These are phyloP conservation scores for Phyllostomus hastatus DNA, from an alignment of 2,113 vertebrate genomes.

Conservation along the genomic window DNA sequence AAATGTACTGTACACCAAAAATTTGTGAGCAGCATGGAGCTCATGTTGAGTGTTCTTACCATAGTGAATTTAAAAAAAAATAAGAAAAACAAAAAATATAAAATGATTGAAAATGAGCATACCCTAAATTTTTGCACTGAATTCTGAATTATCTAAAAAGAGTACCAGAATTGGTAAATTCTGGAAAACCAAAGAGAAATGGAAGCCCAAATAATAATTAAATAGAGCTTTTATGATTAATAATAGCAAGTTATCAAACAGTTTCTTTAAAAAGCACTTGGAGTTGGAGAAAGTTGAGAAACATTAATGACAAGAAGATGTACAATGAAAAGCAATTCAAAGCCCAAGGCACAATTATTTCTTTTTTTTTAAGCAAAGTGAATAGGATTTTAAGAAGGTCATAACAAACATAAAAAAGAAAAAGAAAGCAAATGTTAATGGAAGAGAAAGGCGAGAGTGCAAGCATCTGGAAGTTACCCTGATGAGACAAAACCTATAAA, in stretches of 20 bases:
- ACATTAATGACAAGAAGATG: neutral
- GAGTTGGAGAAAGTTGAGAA: neutral
- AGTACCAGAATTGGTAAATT: neutral
- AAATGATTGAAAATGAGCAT: neutral
- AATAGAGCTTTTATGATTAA: neutral
- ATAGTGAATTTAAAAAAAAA: neutral
- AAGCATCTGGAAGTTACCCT: neutral
- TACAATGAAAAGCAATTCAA: conserved; percentile 22
- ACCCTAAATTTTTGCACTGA: neutral
- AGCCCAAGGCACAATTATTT: neutral
- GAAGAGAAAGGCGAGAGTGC: neutral
- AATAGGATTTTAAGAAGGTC: conserved; percentile 11
- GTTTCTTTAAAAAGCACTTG: neutral
- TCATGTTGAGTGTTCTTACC: neutral
- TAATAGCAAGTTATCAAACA: neutral
- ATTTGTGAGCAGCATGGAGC: neutral
- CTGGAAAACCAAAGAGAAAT: neutral
- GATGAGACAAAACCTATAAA: neutral
- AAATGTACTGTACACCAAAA: neutral
- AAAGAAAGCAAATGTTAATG: neutral
- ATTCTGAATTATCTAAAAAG: neutral
- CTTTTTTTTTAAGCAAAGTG: neutral
- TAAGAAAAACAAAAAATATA: neutral
- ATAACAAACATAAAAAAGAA: neutral
- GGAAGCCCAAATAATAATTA: neutral